These are phyloP conservation scores for Lasiommata megera DNA, from an alignment of 2,888 invertebrate species.

Conservation along the genomic window DNA sequence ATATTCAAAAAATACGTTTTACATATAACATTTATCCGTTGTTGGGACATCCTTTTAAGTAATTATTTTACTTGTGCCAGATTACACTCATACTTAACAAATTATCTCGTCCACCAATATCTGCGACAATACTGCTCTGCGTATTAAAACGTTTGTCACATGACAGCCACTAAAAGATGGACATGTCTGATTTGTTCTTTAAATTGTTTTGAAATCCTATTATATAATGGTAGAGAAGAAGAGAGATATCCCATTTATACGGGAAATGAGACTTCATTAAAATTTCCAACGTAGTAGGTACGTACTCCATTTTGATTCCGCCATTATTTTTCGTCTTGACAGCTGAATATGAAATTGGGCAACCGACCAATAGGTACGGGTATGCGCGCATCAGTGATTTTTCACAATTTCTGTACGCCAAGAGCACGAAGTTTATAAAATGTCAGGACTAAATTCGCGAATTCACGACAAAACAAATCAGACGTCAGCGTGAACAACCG, in stretches of 20 bases:
- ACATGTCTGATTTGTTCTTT: no score
- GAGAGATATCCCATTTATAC: background rate
- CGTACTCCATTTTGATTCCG: constrained; percentile 13
- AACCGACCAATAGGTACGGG: constrained; percentile 24
- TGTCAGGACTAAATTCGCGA: constrained; percentile 45
- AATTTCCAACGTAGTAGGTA: background rate
- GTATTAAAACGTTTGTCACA: no score
- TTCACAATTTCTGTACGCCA: constrained; percentile 24
- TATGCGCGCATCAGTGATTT: constrained; percentile 24
- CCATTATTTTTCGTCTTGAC: constrained; percentile 11
- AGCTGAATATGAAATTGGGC: constrained; percentile 27
- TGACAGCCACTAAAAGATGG: no score
- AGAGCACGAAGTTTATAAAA: constrained; percentile 34
- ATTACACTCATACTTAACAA: no score
- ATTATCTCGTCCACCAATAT: no score
- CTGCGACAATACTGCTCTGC: no score
- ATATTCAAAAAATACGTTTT: no score
- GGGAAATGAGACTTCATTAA: background rate
- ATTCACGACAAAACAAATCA: constrained; percentile 67
- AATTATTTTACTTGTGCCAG: no score
- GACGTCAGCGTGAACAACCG: constrained; percentile 62
- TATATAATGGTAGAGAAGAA: background rate
- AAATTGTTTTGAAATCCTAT: no score
- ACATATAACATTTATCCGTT: no score
- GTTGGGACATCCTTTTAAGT: no score